phyloP scores from a whole-genome alignment of 1,140 invertebrate species.

The Aphis craccivora region DNA sequence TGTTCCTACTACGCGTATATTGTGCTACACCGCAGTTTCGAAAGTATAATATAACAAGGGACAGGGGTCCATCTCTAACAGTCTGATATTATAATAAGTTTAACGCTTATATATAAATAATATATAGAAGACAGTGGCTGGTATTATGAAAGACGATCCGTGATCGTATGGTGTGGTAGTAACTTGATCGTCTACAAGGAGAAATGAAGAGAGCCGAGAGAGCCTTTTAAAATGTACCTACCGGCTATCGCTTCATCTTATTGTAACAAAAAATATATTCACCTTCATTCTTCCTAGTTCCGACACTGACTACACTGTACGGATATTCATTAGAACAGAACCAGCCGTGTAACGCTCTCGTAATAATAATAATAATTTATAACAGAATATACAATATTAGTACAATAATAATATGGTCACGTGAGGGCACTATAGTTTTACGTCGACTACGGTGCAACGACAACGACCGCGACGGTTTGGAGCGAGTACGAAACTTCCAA shows the following conservation, averaged over 20 bases:
- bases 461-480: neutral
- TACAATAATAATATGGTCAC: neutral
- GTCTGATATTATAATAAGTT: neutral
- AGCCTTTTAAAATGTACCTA: too few species aligned
- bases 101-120: neutral
- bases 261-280: neutral
- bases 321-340: neutral
- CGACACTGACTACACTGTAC: neutral
- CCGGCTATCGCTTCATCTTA: neutral
- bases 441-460: neutral
- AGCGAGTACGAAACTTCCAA: neutral
- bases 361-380: neutral
- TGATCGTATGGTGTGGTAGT: neutral
- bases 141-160: neutral
- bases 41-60: neutral
- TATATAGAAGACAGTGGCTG: neutral
- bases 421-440: neutral
- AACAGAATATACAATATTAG: neutral
- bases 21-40: neutral
- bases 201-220: too few species aligned
- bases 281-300: neutral
- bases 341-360: neutral
- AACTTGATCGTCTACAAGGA: neutral
- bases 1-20: neutral
- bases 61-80: neutral